These are phyloP conservation scores for Podiceps cristatus DNA, from an alignment of 2,113 vertebrate species.

Conservation along the genomic window DNA sequence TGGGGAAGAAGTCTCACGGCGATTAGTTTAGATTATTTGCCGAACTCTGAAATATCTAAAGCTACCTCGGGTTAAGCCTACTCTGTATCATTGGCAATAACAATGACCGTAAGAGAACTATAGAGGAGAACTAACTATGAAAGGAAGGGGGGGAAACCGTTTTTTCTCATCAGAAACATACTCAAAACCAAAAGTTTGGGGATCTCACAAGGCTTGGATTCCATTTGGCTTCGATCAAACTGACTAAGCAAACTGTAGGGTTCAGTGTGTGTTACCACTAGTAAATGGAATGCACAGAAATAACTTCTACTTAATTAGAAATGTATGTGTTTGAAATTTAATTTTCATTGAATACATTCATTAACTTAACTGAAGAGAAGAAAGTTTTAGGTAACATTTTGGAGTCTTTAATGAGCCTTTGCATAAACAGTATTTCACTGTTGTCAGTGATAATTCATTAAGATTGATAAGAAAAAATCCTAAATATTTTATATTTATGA, in stretches of 20 bases:
- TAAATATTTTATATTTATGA: background rate
- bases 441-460: background rate
- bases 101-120: background rate
- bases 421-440: background rate
- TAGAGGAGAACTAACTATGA: background rate
- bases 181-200: background rate
- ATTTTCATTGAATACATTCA: background rate
- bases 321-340: background rate
- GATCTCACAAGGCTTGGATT: background rate
- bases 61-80: background rate
- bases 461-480: background rate
- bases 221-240: background rate
- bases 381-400: background rate
- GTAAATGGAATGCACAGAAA: background rate
- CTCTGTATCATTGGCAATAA: background rate
- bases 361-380: background rate
- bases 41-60: background rate
- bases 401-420: background rate
- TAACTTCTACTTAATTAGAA: background rate
- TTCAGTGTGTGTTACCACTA: background rate
- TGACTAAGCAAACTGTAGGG: background rate
- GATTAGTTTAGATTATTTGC: background rate
- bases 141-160: background rate
- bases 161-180: background rate
- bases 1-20: background rate